Evolutionary conservation across 2,797 vertebrate genomes (phyloP).

Genomic region (Poeciliopsis paucimaculata): DNA sequence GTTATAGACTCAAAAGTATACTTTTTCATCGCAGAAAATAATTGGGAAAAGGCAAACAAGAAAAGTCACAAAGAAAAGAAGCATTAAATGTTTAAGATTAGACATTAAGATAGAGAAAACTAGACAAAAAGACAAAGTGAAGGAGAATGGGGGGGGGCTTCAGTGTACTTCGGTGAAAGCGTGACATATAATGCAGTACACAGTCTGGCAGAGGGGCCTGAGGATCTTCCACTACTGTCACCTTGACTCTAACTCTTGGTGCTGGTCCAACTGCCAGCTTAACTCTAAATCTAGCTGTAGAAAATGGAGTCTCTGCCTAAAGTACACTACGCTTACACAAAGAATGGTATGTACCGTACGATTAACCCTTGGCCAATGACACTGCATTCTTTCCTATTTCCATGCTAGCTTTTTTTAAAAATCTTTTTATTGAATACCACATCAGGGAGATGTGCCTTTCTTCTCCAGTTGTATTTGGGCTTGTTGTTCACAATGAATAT

Average conservation of each 20-base stretch:
- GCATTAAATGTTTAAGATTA: conserved; percentile 36
- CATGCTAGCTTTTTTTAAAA: conserved; percentile 20
- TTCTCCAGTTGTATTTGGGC: neutral
- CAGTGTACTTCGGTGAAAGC: conserved; percentile 51
- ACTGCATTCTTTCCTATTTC: conserved; percentile 8
- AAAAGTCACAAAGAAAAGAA: conserved; percentile 32
- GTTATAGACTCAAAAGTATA: conserved; percentile 1
- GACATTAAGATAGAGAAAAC: conserved; percentile 29
- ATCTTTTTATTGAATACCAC: neutral
- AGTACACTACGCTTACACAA: conserved; percentile 34
- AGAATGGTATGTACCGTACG: conserved; percentile 24
- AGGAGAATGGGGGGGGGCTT: conserved; percentile 45
- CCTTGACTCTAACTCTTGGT: conserved; percentile 73
- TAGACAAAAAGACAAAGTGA: conserved; percentile 53
- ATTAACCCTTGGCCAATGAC: conserved; percentile 17
- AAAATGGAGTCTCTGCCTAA: conserved; percentile 59
- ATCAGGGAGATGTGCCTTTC: neutral
- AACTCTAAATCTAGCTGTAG: conserved; percentile 70
- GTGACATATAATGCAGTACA: conserved; percentile 66
- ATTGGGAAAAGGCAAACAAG: conserved; percentile 31
- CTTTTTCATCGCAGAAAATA: neutral
- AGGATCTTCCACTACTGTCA: conserved; percentile 79
- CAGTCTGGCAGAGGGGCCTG: conserved; percentile 74
- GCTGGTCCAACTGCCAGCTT: conserved; percentile 74
- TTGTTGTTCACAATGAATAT: neutral